Percentiles rank a stretch among this genome's conserved stretches.
phyloP scores from a whole-genome alignment of 2,113 vertebrate species.

The Theristicus caerulescens region DNA sequence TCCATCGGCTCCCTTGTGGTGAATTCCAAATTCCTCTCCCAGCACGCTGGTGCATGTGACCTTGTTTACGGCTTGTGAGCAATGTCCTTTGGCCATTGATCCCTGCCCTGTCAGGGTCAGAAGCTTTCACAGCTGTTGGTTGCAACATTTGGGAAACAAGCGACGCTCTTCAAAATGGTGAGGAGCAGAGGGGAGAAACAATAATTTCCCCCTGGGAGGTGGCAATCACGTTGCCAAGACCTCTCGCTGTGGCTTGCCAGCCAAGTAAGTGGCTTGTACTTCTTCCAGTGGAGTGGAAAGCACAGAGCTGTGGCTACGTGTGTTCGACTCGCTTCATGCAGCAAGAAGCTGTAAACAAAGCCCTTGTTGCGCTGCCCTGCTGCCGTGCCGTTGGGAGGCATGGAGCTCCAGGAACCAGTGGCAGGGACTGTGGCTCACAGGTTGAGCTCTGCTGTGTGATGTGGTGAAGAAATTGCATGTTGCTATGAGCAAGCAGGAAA shows the following conservation, averaged over 20 bases:
- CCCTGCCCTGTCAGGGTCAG: neutral
- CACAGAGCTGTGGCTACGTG: neutral
- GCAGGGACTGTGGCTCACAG: neutral
- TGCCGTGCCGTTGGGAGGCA: neutral
- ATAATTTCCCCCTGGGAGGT: neutral
- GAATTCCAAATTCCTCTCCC: neutral
- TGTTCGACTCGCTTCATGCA: neutral
- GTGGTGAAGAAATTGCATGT: neutral
- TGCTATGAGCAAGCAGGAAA: neutral
- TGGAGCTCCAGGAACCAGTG: neutral
- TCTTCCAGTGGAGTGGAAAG: neutral
- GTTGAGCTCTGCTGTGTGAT: neutral
- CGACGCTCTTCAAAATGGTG: fast-evolving
- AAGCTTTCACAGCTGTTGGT: neutral
- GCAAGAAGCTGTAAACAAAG: neutral
- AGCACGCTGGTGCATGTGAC: neutral
- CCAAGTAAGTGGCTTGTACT: neutral
- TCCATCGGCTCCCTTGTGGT: neutral
- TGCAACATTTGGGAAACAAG: neutral
- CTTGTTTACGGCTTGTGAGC: neutral
- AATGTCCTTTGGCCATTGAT: neutral
- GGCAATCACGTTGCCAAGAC: fast-evolving
- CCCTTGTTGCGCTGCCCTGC: neutral
- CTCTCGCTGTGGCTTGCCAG: neutral
- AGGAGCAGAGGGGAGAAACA: neutral